Evolutionary conservation across 2,888 invertebrate genomes (phyloP).

Genomic region (Tenodera sinensis): DNA sequence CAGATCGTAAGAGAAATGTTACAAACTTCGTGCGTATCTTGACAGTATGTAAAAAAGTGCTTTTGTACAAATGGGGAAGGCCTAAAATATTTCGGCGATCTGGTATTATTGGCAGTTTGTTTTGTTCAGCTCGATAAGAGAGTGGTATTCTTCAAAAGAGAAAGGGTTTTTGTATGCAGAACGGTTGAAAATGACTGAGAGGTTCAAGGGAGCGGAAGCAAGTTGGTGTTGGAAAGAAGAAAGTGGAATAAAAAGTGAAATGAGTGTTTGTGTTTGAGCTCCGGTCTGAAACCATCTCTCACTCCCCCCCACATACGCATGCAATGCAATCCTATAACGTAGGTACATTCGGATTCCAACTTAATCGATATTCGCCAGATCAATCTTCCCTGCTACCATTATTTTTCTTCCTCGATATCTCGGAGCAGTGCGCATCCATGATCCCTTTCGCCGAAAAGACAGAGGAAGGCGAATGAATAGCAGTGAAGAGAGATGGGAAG

Average conservation of each 20-base stretch:
- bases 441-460: neutral
- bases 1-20: too few species aligned
- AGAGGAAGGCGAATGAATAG: neutral
- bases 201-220: neutral
- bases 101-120: neutral
- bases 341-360: neutral
- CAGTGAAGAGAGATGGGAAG: neutral
- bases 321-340: neutral
- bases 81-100: neutral
- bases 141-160: neutral
- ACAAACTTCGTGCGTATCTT: too few species aligned
- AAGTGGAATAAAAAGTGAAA: neutral
- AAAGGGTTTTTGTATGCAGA: neutral
- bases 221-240: neutral
- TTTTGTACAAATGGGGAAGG: too few species aligned
- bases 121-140: neutral
- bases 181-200: neutral
- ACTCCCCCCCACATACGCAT: neutral
- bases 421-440: neutral
- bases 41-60: too few species aligned
- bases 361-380: constrained; percentile 20
- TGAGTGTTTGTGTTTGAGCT: constrained; percentile 20
- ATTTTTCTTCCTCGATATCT: constrained; percentile 12
- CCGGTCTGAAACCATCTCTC: neutral
- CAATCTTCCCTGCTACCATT: constrained; percentile 15